A percentile compares a stretch with the other conserved stretches of the same genome.
phyloP scores from a whole-genome alignment of 2,888 invertebrate genomes.

The Diarsia mendica region DNA sequence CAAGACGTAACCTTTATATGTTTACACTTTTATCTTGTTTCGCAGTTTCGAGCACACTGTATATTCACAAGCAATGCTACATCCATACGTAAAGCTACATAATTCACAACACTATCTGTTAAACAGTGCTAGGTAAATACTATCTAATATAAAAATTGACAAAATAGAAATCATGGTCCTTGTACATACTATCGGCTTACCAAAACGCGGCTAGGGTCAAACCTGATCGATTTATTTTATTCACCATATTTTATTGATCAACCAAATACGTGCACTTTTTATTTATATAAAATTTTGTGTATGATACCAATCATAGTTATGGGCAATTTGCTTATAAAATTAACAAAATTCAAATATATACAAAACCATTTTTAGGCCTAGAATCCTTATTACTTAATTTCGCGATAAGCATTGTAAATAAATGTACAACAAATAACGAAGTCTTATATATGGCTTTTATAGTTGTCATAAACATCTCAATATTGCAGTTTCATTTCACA shows the following conservation, averaged over 20 bases:
- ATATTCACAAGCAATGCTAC: constrained; percentile 41
- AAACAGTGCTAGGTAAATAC: constrained; percentile 66
- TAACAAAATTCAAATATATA: constrained; percentile 39
- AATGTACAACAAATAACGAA: constrained; percentile 10
- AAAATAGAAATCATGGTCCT: constrained; percentile 44
- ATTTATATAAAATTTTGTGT: constrained; percentile 57
- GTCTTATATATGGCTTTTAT: constrained; percentile 1
- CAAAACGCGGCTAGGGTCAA: constrained; percentile 43
- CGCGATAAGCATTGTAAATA: constrained; percentile 23
- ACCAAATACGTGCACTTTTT: constrained; percentile 51
- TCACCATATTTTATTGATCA: constrained; percentile 31
- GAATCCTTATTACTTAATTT: constrained; percentile 34
- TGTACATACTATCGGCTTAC: constrained; percentile 28
- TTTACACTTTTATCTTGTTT: neutral
- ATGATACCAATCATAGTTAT: constrained; percentile 32
- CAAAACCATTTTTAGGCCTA: constrained; percentile 52
- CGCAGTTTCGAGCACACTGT: constrained; percentile 6
- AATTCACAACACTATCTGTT: constrained; percentile 65
- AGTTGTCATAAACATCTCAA: neutral
- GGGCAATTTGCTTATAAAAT: constrained; percentile 39
- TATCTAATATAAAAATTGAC: constrained; percentile 58
- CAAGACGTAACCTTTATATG: constrained; percentile 6
- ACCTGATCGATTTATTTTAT: constrained; percentile 19
- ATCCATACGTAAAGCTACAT: constrained; percentile 47
- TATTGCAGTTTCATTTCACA: constrained; percentile 8